Base-by-base conservation (phyloP, 2,888 invertebrate genomes). In the Drosophila pseudotalamancana region DNA sequence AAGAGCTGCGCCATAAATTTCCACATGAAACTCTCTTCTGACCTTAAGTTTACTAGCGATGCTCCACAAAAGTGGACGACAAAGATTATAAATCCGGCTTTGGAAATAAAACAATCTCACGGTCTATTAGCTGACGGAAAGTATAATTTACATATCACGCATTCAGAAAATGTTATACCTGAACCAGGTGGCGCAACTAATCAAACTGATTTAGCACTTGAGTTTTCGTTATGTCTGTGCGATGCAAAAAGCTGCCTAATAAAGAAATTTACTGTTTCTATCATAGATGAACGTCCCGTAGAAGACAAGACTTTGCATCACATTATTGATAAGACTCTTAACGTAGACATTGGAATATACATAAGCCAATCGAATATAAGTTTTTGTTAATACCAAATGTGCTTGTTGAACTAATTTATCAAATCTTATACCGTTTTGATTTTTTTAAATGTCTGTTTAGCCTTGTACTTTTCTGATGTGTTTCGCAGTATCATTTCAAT, bases 11-110 rank as follows among this genome's bases (percentile, higher is more conserved):
- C 55, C 4, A 40, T 90, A 3, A 65, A 64, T 11, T 86, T 93
- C n/a, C 77, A 88, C 5, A 72, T 94, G 0, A 76, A 78, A 25
- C 92, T 93, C 37, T 80, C 89, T 5, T 88, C 91, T 14, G 92
- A 90, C 32, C 85, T 94, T 3, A 92, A 93, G 76, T 90, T 94
- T 34, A 93, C 93, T 6, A 72, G 89, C 3, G 93, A 92, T 39
- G 93, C 94, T 1, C 93, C 93, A 2, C 94, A 94, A 79, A 92
- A 89, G 63, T 94, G 94, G 94, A 77, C 42, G 0, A 16, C 88
- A 5, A 78, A 75, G 51, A 55, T 71, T 18, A 55, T 68, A 2
- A 72, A 68, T 56, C 73, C 72, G 4, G 48, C 67, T 0, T 53
- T 89, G 35, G 54, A 72, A 35, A 48, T 84, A 0, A 57, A 62